phyloP scores from a whole-genome alignment of 2,888 invertebrate species.

The Elmis aenea region DNA sequence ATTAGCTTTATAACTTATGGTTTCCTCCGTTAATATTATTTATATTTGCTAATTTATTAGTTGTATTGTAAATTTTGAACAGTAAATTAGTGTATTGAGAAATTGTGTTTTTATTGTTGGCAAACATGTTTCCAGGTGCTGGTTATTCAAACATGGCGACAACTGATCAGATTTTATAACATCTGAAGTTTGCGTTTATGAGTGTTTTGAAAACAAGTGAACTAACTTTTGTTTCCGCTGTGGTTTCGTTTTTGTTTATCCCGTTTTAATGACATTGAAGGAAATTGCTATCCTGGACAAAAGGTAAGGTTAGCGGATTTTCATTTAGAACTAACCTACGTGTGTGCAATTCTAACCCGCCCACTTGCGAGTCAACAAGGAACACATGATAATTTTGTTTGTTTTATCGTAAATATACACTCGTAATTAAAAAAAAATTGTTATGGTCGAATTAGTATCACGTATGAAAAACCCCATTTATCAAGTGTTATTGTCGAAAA shows the following conservation, averaged over 20 bases:
- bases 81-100: conserved; percentile 6
- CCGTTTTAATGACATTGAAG: too few relatives aligned
- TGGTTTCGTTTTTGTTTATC: too few relatives aligned
- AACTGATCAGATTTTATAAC: conserved; percentile 20
- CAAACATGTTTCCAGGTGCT: neutral
- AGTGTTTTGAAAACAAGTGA: too few relatives aligned
- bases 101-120: conserved; percentile 1
- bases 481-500: too few relatives aligned
- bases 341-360: conserved; percentile 17
- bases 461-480: too few relatives aligned
- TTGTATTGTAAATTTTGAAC: conserved; percentile 11
- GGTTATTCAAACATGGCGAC: conserved; percentile 22
- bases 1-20: conserved; percentile 12
- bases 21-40: conserved; percentile 6
- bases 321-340: conserved; percentile 2
- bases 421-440: conserved; percentile 1
- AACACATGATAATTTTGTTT: conserved; percentile 26
- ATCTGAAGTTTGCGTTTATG: conserved; percentile 13
- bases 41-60: conserved; percentile 3
- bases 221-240: too few relatives aligned
- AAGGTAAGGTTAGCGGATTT: conserved; percentile 6
- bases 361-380: conserved; percentile 18
- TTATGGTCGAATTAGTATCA: too few relatives aligned
- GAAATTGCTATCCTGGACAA: conserved; percentile 4
- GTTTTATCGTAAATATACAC: conserved; percentile 3